Evolutionary conservation across 2,888 invertebrate genomes (phyloP), one percentile per base, ranked within the genome.

Genomic region (Volucella inflata): DNA sequence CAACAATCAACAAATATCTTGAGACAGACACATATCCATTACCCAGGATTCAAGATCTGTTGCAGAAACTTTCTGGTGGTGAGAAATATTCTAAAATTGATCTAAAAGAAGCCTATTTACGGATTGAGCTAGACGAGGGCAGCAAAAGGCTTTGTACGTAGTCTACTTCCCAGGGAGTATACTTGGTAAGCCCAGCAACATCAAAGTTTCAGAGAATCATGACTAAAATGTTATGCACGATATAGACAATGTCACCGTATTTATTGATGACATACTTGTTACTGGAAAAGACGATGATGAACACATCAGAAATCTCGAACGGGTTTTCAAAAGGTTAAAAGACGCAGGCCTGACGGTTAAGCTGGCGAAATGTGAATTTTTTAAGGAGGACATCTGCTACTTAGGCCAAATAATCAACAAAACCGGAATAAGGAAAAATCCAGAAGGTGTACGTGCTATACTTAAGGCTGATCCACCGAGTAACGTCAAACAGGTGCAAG

Each of bases 281-380:
- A 65, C 65, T 16, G 65, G 51, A 6, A 51, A 11, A 51, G 21
- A 51, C 21, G 17, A 51, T 11, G 51, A 51, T 10, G 51, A 51
- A 21, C 40, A 65, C 64, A 50, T 64, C 17, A 1, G 16, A 64
- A 64, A 8, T 64, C 38, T 50, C 6, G 40, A 64, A 40, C 9
- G 64, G 16, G 64, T 64, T 4, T 65, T 65, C 51, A 40, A 40
- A 10, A 65, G 65, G 21, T 51, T 40, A 30, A 42, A 53, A 11
- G 67, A 67, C 8, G 67, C 65, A 9, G 36, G 38, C 10, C 21
- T 67, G 53, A 67, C 67, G 30, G 53, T 67, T 11, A 67, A 67
- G 53, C 53, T 67, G 2, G 44, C 42, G 8, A 67, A 67, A 9
- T 67, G 67, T 12, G 67, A 53, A 44, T 67, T 67, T 42, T 67